These are phyloP conservation scores for Drosophila rufa DNA, from an alignment of 1,140 invertebrate species.

Conservation along the genomic window DNA sequence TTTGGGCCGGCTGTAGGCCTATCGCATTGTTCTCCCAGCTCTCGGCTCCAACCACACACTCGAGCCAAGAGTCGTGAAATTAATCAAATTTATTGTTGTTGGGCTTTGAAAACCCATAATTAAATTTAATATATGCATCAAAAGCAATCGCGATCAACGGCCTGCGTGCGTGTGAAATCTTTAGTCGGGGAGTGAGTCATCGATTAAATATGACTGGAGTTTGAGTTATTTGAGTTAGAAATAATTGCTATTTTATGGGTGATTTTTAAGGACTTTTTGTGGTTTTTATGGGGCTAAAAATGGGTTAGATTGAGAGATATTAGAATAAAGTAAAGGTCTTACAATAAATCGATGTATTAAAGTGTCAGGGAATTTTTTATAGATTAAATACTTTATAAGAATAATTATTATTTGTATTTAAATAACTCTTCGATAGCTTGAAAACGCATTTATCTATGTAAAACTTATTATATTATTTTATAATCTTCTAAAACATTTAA, in stretches of 20 bases:
- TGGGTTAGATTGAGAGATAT: not conserved
- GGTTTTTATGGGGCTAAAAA: not conserved
- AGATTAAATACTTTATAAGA: too few species aligned
- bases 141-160: constrained; percentile 32
- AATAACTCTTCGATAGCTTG: too few species aligned
- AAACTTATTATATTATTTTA: too few species aligned
- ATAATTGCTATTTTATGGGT: not conserved
- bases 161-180: constrained; percentile 63
- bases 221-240: constrained; percentile 3
- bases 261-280: not conserved
- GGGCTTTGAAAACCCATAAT: constrained; percentile 52
- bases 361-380: too few species aligned
- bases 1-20: constrained; percentile 38
- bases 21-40: constrained; percentile 42
- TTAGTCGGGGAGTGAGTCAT: constrained; percentile 38
- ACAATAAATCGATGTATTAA: too few species aligned
- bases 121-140: constrained; percentile 55
- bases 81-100: constrained; percentile 57
- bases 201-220: constrained; percentile 5
- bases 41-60: constrained; percentile 37
- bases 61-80: constrained; percentile 48
- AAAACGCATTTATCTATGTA: too few species aligned
- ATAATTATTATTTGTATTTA: too few species aligned
- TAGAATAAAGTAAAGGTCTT: not conserved
- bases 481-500: too few species aligned